Evolutionary conservation across 2,797 vertebrate species (phyloP), one percentile per base, ranked within the genome.

Genomic region (Ataeniobius toweri): DNA sequence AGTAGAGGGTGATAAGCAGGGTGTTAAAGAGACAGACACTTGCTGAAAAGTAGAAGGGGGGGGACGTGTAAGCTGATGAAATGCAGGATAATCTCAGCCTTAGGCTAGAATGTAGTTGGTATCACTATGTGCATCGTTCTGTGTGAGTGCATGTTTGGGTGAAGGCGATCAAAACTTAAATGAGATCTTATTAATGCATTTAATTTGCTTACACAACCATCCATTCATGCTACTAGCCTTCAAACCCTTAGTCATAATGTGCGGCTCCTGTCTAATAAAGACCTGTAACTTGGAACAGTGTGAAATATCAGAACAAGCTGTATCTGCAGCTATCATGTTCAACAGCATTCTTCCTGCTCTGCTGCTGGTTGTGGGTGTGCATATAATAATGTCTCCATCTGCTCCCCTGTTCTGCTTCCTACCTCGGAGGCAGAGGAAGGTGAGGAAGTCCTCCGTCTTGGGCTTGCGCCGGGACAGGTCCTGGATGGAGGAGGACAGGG

Each of bases 401-500:
- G 84, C 63, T 75, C 53, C 18, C 1, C 68, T 72, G 31, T 1
- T 79, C 58, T 3, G 59, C 0, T 44, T 65, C 81, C 91, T 96
- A 99, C 98, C 98, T 98, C 98, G 95, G 93, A 99, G 98, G 95
- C 98, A 99, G 94, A 99, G 97, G 94, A 99, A 99, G 76, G 98
- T 99, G 90, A 99, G 97, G 93, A 99, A 99, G 96, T 99, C 98
- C 96, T 99, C 98, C 12, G 98, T 99, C 95, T 99, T 99, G 93
- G 98, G 98, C 91, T 99, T 99, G 95, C 97, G 96, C 91, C 97
- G 96, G 87, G 98, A 98, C 95, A 99, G 96, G 95, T 99, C 98
- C 88, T 97, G 97, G 87, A 99, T 97, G 81, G 97, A 97, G 77
- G 97, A 95, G 88, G 96, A 95, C 78, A 97, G 96, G 73, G 96